These are phyloP conservation scores for Dione juno DNA, from an alignment of 2,888 invertebrate genomes.

Conservation along the genomic window DNA sequence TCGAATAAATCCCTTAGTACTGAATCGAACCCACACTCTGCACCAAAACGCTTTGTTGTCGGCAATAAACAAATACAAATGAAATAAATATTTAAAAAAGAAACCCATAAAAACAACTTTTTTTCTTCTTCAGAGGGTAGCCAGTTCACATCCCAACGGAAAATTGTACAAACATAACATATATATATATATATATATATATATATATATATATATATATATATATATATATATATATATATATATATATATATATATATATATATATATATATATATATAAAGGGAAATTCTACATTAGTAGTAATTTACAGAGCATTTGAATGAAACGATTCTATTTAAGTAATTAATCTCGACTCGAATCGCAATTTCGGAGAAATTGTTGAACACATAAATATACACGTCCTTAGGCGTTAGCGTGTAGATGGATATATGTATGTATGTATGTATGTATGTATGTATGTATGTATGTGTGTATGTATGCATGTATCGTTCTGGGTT, in stretches of 20 bases:
- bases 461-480: too few relatives aligned
- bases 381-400: conserved; percentile 19
- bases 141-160: too few relatives aligned
- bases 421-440: not conserved
- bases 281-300: not conserved
- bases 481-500: too few relatives aligned
- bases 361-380: conserved; percentile 20
- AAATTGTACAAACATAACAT: too few relatives aligned
- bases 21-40: too few relatives aligned
- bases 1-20: too few relatives aligned
- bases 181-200: not conserved
- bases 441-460: too few relatives aligned
- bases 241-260: not conserved
- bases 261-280: not conserved
- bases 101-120: too few relatives aligned
- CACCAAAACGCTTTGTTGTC: too few relatives aligned
- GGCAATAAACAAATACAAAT: too few relatives aligned
- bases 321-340: conserved; percentile 16
- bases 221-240: not conserved
- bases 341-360: conserved; percentile 24
- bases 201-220: not conserved
- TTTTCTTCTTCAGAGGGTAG: too few relatives aligned
- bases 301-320: conserved; percentile 9
- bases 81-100: too few relatives aligned
- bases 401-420: not conserved